A percentile compares a stretch with the other conserved stretches of the same genome.
These are phyloP conservation scores for Mormyrus proboscirostris DNA, from an alignment of 2,797 vertebrate species.

Conservation along the genomic window DNA sequence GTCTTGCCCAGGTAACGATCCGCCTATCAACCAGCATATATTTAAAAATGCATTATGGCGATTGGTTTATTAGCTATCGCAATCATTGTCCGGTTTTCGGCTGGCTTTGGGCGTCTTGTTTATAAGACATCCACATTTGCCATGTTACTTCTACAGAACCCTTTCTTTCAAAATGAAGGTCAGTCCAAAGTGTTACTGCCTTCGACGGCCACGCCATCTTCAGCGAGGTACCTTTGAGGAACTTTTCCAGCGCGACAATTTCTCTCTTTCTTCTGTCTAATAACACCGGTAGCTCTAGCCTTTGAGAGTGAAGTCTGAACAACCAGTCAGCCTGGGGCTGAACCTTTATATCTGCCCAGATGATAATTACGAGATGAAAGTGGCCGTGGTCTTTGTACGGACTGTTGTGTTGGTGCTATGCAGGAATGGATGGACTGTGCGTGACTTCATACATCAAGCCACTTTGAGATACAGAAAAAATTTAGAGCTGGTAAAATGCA, in stretches of 20 bases:
- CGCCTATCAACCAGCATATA: not conserved
- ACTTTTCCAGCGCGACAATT: not conserved
- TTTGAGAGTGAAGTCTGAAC: slow-evolving; percentile 6
- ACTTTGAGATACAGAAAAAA: slow-evolving; percentile 77
- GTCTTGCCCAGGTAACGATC: not conserved
- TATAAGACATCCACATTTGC: not conserved
- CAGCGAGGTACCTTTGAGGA: not conserved
- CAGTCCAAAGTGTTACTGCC: not conserved
- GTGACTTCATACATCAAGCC: slow-evolving; percentile 78
- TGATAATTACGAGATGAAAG: slow-evolving; percentile 67
- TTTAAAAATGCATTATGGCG: not conserved
- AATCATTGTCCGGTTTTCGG: not conserved
- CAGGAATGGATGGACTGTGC: slow-evolving; percentile 73
- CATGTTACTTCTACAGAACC: not conserved
- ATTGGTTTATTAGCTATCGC: not conserved
- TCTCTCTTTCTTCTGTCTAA: slow-evolving; percentile 11
- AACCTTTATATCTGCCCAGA: not conserved
- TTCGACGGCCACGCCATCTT: not conserved
- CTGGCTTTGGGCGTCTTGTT: not conserved
- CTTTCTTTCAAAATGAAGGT: not conserved
- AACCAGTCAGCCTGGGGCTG: not conserved
- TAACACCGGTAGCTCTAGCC: slow-evolving; percentile 60
- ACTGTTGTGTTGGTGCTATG: slow-evolving; percentile 86
- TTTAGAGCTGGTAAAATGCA: slow-evolving; percentile 72
- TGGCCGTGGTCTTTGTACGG: slow-evolving; percentile 80